Conservation (phyloP, 1,140 invertebrate genomes). For the Pseudomyrmex gracilis region DNA sequence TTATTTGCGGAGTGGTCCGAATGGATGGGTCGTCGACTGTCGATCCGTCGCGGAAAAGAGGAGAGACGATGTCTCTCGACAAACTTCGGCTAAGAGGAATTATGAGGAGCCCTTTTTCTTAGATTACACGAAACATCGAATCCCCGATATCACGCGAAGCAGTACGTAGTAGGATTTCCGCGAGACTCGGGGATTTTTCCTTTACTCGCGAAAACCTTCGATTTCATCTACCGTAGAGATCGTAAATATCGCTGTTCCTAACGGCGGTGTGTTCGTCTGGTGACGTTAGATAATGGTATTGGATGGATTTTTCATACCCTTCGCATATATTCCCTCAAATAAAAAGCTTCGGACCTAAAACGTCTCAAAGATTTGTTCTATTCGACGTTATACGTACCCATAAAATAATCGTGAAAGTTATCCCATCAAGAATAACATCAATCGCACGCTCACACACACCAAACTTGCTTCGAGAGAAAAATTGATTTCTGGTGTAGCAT, state of each 20-base stretch:
- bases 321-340: constrained; percentile 35
- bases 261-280: constrained; percentile 27
- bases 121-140: constrained; percentile 47
- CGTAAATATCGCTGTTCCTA: constrained; percentile 61
- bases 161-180: constrained; percentile 3
- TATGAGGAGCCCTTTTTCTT: constrained; percentile 51
- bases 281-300: constrained; percentile 54
- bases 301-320: constrained; percentile 51
- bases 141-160: constrained; percentile 3
- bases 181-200: background rate
- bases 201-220: constrained; percentile 43
- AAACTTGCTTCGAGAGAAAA: background rate
- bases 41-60: constrained; percentile 57
- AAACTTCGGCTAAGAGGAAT: constrained; percentile 53
- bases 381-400: background rate
- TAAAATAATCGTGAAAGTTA: background rate
- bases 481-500: background rate
- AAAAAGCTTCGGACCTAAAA: background rate
- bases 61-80: background rate
- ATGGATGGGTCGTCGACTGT: constrained; percentile 68
- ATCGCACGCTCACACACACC: background rate
- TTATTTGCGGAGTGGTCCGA: constrained; percentile 77
- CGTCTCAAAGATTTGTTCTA: background rate
- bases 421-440: background rate
- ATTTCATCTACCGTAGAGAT: constrained; percentile 63